Conservation (phyloP, 2,113 vertebrate genomes). For the Prionailurus bengalensis region DNA sequence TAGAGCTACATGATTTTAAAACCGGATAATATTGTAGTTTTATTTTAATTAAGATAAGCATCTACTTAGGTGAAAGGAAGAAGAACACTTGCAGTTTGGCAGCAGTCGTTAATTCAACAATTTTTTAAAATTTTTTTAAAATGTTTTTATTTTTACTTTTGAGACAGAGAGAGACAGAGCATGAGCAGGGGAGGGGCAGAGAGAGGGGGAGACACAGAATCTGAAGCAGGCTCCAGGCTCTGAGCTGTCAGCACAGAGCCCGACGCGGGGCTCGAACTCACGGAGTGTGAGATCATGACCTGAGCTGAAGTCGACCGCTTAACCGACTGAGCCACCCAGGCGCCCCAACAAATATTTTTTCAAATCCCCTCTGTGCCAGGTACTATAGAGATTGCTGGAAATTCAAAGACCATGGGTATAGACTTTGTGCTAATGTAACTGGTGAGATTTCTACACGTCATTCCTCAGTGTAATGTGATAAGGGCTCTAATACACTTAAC, state of each 20-base stretch:
- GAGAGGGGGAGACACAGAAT: too few relatives aligned
- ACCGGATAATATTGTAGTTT: conserved; percentile 60
- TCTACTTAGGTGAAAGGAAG: conserved; percentile 40
- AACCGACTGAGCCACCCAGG: too few relatives aligned
- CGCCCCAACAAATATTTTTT: neutral
- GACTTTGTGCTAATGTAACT: neutral
- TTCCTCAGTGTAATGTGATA: neutral
- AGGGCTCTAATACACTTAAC: neutral
- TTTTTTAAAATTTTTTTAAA: too few relatives aligned
- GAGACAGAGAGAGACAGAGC: too few relatives aligned
- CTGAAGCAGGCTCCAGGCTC: too few relatives aligned
- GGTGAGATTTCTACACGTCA: neutral
- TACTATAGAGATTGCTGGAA: neutral
- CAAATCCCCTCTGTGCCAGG: neutral
- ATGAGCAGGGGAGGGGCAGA: too few relatives aligned
- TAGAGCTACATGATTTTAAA: conserved; percentile 57
- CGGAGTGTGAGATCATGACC: too few relatives aligned
- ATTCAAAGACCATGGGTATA: neutral
- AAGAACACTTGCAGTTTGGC: conserved; percentile 25
- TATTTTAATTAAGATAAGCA: conserved; percentile 70
- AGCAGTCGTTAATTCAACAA: conserved; percentile 3
- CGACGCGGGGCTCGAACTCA: too few relatives aligned
- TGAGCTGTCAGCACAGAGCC: too few relatives aligned
- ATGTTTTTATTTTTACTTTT: too few relatives aligned
- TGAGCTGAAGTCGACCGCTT: too few relatives aligned